Conservation (phyloP, 2,797 vertebrate species). For the Pristis pectinata region DNA sequence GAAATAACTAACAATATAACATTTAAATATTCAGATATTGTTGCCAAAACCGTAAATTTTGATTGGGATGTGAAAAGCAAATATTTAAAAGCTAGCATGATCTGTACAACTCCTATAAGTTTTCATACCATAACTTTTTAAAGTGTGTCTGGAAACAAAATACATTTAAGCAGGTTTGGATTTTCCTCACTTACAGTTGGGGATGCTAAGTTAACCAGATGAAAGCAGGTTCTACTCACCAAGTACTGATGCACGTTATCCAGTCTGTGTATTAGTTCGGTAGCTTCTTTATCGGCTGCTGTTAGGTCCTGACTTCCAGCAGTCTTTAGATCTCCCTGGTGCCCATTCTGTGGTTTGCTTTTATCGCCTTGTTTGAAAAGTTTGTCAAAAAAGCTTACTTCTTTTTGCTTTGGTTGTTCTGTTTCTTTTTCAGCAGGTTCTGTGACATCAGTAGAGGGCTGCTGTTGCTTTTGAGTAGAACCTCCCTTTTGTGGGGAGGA, state of each 20-base stretch:
- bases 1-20: no score
- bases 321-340: slow-evolving; percentile 26
- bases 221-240: slow-evolving; percentile 9
- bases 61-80: no score
- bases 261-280: slow-evolving; percentile 35
- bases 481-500: slow-evolving; percentile 41
- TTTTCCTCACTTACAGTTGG: not conserved
- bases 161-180: not conserved
- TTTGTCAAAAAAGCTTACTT: slow-evolving; percentile 59
- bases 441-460: not conserved
- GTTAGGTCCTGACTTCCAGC: not conserved
- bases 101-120: not conserved
- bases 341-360: slow-evolving; percentile 42
- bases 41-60: no score
- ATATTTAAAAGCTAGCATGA: not conserved
- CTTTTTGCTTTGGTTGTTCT: slow-evolving; percentile 43
- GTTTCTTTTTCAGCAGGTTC: slow-evolving; percentile 13
- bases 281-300: not conserved
- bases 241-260: slow-evolving; percentile 33
- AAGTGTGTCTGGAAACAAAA: not conserved
- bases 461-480: slow-evolving; percentile 42
- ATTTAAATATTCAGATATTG: no score
- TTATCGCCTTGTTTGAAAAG: slow-evolving; percentile 64
- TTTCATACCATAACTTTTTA: not conserved
- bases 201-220: not conserved